Conservation (phyloP, 1,140 invertebrate species). For the Achatina immaculata region DNA sequence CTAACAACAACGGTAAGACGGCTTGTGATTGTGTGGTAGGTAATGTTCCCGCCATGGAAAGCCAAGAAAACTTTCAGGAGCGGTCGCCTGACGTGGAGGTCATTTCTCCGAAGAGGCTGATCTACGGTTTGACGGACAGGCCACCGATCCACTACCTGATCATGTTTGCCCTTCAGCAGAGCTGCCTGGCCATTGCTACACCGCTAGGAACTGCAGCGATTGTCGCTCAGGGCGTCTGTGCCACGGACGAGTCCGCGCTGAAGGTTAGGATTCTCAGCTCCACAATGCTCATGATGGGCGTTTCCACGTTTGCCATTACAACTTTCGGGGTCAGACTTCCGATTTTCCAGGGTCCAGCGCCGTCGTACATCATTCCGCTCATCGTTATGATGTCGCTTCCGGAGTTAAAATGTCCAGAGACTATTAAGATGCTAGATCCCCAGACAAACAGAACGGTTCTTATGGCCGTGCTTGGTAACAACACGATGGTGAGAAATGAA, state of each 20-base stretch:
- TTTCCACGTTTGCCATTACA: constrained; percentile 51
- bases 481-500: background rate
- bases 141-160: constrained; percentile 25
- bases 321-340: constrained; percentile 57
- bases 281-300: constrained; percentile 51
- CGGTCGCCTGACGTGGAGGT: no score
- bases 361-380: constrained; percentile 54
- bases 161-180: constrained; percentile 42
- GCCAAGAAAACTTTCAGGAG: no score
- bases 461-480: constrained; percentile 4
- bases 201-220: constrained; percentile 42
- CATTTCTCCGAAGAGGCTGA: background rate
- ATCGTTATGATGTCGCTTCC: constrained; percentile 47
- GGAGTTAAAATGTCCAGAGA: constrained; percentile 53
- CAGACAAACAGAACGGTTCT: background rate
- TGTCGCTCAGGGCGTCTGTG: constrained; percentile 48
- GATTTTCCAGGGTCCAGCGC: constrained; percentile 55
- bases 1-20: no score
- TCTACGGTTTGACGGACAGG: constrained; percentile 21
- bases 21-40: no score
- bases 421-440: background rate
- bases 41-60: no score
- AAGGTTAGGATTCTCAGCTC: constrained; percentile 49
- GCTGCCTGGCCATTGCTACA: constrained; percentile 44
- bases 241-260: constrained; percentile 39